phyloP scores from a whole-genome alignment of 23 tunicate genomes.

The Aplidium turbinatum region DNA sequence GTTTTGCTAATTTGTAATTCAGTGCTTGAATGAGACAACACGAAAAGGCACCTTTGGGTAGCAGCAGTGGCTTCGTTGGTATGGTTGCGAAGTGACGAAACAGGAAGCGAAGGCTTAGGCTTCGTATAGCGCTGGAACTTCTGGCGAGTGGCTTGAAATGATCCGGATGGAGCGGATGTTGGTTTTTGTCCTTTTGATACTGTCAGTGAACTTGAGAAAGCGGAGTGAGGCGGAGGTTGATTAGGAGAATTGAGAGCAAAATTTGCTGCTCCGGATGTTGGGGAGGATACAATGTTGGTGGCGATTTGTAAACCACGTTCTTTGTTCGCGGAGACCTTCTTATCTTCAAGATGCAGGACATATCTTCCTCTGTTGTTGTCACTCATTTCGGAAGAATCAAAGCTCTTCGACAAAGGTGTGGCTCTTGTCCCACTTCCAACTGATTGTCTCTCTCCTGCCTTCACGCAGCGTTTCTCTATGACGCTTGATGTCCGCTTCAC shows the following conservation, averaged over 20 bases:
- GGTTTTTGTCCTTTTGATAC: no score
- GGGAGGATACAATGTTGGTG: conserved; percentile 65
- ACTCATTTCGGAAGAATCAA: no score
- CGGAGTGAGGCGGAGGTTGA: conserved; percentile 26
- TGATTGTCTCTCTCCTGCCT: neutral
- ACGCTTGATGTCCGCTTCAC: conserved; percentile 38
- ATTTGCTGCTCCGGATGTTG: conserved; percentile 81
- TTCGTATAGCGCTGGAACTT: conserved; percentile 59
- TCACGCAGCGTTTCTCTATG: conserved; percentile 27
- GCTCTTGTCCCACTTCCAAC: no score
- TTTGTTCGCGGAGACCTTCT: neutral
- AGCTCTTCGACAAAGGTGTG: neutral
- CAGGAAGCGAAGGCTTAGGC: conserved; percentile 10
- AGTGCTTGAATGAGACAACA: no score
- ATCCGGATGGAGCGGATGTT: conserved; percentile 5
- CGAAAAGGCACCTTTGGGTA: no score
- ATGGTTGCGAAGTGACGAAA: no score
- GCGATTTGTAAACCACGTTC: no score
- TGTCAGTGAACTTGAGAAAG: conserved; percentile 7
- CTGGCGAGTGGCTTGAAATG: conserved; percentile 67
- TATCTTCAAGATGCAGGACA: neutral
- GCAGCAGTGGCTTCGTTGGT: no score
- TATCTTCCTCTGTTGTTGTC: neutral
- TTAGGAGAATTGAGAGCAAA: conserved; percentile 85
- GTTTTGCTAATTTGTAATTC: no score